phyloP scores from a whole-genome alignment of 2,797 vertebrate species.

The Salmo trutta region DNA sequence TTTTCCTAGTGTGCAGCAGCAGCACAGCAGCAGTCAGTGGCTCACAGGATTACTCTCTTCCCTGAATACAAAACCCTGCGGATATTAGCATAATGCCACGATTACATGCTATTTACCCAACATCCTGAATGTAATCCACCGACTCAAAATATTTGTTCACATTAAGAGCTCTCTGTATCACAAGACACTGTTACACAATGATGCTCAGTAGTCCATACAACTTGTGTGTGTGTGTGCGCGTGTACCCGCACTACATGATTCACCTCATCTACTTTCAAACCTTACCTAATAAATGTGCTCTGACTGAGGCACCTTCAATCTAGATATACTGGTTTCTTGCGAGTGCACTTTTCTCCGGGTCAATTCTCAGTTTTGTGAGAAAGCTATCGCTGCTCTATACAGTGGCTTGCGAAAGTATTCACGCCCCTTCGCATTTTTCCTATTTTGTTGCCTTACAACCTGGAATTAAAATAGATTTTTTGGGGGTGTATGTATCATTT shows the following conservation, averaged over 20 bases:
- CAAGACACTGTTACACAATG: neutral
- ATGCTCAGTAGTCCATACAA: neutral
- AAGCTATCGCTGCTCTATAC: too few relatives aligned
- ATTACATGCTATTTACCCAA: neutral
- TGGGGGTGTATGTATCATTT: too few relatives aligned
- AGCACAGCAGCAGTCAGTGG: neutral
- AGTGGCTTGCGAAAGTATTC: too few relatives aligned
- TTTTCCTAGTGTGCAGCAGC: neutral
- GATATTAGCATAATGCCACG: neutral
- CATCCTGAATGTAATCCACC: neutral
- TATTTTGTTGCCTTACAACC: too few relatives aligned
- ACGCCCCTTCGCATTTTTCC: too few relatives aligned
- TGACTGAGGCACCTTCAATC: neutral
- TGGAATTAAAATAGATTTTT: too few relatives aligned
- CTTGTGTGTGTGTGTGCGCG: neutral
- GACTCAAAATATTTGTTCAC: neutral
- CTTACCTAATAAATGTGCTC: neutral
- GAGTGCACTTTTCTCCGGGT: neutral
- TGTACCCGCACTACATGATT: neutral
- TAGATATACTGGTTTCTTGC: neutral
- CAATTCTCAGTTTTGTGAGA: neutral
- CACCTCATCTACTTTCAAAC: neutral
- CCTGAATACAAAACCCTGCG: neutral
- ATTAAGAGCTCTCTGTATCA: neutral
- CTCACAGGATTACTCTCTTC: neutral